phyloP scores from a whole-genome alignment of 2,888 invertebrate genomes.

The Tridacna crocea region DNA sequence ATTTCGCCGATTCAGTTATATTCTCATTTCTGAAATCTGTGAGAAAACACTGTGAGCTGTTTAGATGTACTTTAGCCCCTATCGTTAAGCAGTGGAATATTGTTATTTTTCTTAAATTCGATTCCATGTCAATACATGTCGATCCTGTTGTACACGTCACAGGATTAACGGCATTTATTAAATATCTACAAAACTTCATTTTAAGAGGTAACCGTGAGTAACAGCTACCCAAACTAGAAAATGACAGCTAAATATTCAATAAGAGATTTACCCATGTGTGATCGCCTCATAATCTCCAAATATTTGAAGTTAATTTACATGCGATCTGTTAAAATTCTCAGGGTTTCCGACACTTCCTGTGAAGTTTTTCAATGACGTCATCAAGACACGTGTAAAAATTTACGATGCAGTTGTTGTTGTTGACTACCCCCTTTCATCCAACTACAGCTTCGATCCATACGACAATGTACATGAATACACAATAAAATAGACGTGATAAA shows the following conservation, averaged over 20 bases:
- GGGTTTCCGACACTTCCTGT: slow-evolving; percentile 53
- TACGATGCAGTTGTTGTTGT: not conserved
- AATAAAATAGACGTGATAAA: too few species aligned
- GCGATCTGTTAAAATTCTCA: slow-evolving; percentile 17
- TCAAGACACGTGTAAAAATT: slow-evolving; percentile 31
- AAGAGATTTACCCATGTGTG: slow-evolving; percentile 55
- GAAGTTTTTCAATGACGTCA: slow-evolving; percentile 49
- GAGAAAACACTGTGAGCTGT: too few species aligned
- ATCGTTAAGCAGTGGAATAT: not conserved
- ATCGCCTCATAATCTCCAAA: slow-evolving; percentile 53
- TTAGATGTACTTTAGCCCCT: too few species aligned
- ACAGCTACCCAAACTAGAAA: not conserved
- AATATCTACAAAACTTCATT: not conserved
- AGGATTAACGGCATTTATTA: not conserved
- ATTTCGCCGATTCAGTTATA: too few species aligned
- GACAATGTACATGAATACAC: too few species aligned
- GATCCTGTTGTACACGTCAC: slow-evolving; percentile 20
- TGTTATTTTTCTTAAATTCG: not conserved
- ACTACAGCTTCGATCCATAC: too few species aligned
- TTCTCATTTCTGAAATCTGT: too few species aligned
- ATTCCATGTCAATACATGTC: slow-evolving; percentile 22
- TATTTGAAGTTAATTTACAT: not conserved
- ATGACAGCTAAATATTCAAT: not conserved
- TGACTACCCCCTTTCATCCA: too few species aligned
- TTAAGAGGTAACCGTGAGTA: not conserved